phyloP scores from a whole-genome alignment of 2,113 vertebrate genomes.

The Erythrolamprus reginae region DNA sequence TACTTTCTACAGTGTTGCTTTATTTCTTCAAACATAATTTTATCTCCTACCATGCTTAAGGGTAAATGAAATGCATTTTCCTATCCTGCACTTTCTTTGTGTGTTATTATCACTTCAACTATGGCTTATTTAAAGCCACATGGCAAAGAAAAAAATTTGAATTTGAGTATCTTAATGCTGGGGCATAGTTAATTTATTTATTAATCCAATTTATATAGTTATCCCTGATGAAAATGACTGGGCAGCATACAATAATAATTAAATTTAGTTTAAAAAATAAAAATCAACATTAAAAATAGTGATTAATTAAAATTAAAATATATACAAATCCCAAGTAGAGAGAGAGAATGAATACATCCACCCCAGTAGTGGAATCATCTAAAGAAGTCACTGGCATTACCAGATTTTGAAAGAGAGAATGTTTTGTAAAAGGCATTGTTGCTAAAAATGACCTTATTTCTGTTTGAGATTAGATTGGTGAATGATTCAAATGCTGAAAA shows the following conservation, averaged over 20 bases:
- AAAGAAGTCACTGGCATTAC: neutral
- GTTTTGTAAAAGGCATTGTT: neutral
- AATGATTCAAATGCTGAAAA: neutral
- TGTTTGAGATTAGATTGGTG: neutral
- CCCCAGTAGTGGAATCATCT: neutral
- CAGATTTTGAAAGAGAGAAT: neutral
- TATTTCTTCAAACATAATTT: neutral
- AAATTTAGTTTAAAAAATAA: neutral
- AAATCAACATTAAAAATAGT: neutral
- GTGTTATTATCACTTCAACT: neutral
- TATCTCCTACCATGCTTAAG: neutral
- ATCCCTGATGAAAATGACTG: neutral
- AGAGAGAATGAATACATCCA: neutral
- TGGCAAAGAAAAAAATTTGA: neutral
- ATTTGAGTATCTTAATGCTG: neutral
- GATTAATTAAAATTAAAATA: neutral
- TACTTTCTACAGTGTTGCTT: neutral
- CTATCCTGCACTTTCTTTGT: neutral
- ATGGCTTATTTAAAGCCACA: neutral
- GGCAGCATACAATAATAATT: neutral
- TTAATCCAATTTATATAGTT: neutral
- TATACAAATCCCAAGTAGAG: neutral
- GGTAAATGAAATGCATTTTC: neutral
- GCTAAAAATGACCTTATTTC: neutral
- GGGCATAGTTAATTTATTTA: too few relatives aligned